Conservation (phyloP, 2,797 vertebrate genomes). For the Dromococcyx pavoninus region DNA sequence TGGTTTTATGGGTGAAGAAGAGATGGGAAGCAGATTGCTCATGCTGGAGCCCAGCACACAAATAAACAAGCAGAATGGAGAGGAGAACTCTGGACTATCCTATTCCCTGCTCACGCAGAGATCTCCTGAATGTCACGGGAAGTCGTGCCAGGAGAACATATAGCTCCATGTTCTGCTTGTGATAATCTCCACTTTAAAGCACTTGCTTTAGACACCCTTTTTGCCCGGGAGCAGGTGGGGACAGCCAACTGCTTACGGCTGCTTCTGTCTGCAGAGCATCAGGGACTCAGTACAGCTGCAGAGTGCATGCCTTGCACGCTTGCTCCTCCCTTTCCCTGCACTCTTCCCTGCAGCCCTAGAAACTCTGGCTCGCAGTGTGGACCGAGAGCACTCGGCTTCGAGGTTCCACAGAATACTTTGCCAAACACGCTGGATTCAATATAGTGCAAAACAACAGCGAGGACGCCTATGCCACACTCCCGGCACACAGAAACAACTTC, state of each 20-base stretch:
- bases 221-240: not conserved
- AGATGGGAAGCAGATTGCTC: not conserved
- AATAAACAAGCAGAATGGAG: not conserved
- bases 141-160: slow-evolving; percentile 16
- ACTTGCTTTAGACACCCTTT: not conserved
- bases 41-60: not conserved
- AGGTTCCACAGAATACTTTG: slow-evolving; percentile 46
- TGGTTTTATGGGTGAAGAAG: not conserved
- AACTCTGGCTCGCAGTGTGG: rapidly evolving
- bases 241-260: slow-evolving; percentile 2
- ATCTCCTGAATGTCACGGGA: not conserved
- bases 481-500: not conserved
- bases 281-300: not conserved
- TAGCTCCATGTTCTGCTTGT: slow-evolving; percentile 11
- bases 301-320: not conserved
- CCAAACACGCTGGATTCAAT: not conserved
- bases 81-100: not conserved
- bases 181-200: slow-evolving; percentile 30
- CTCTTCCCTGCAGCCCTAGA: not conserved
- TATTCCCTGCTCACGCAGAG: not conserved
- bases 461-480: not conserved
- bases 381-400: not conserved
- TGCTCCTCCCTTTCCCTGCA: not conserved
- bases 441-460: slow-evolving; percentile 72
- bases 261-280: not conserved